These are phyloP conservation scores for Ornithorhynchus anatinus DNA, from an alignment of 2,113 vertebrate species.

Conservation along the genomic window DNA sequence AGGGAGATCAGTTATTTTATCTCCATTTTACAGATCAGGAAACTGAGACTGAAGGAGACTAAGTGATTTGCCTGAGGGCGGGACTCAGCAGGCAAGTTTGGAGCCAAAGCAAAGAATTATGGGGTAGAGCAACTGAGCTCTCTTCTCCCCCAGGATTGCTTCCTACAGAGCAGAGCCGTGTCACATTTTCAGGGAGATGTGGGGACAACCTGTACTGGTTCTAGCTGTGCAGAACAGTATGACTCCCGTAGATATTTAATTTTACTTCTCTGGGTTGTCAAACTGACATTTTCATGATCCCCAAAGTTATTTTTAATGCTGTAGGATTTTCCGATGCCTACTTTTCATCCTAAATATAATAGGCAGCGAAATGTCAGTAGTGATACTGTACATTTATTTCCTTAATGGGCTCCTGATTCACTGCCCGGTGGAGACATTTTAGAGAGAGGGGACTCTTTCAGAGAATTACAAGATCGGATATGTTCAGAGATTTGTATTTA, in stretches of 20 bases:
- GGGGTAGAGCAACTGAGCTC: too few species aligned
- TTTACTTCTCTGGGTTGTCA: conserved; percentile 43
- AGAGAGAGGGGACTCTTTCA: conserved; percentile 1
- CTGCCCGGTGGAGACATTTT: neutral
- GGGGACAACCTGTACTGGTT: neutral
- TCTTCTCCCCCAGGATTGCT: accelerated
- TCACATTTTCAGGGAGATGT: neutral
- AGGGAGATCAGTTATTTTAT: too few species aligned
- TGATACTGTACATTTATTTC: conserved; percentile 37
- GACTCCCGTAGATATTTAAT: conserved; percentile 38
- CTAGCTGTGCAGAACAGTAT: conserved; percentile 34
- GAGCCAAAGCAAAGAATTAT: too few species aligned
- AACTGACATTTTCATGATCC: conserved; percentile 49
- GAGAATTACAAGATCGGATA: conserved; percentile 30
- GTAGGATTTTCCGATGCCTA: conserved; percentile 41
- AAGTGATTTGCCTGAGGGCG: too few species aligned
- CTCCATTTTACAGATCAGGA: too few species aligned
- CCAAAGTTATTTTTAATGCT: conserved; percentile 48
- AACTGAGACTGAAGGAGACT: too few species aligned
- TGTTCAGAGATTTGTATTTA: conserved; percentile 17
- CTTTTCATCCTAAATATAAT: conserved; percentile 51
- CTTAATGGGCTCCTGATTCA: conserved; percentile 27
- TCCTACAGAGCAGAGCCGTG: neutral
- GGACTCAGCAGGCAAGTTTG: too few species aligned
- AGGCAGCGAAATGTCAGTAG: conserved; percentile 46